These are phyloP conservation scores for Drosophila eohydei DNA, from an alignment of 2,888 invertebrate species.

Conservation along the genomic window DNA sequence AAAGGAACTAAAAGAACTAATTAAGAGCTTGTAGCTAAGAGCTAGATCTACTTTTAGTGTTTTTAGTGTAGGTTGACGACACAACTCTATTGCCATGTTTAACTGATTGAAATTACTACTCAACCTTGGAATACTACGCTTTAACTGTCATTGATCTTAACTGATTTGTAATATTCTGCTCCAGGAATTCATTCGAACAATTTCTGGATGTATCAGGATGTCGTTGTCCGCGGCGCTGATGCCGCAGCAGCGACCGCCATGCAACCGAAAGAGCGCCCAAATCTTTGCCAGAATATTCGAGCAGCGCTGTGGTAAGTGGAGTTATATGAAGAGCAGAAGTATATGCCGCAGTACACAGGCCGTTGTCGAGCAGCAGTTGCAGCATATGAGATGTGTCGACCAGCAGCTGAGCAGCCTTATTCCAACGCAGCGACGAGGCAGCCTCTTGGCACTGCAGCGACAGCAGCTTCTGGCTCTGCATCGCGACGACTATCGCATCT, in stretches of 20 bases:
- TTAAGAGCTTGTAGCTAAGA: neutral
- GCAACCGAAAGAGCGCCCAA: conserved; percentile 22
- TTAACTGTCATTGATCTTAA: conserved; percentile 14
- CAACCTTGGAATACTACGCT: neutral
- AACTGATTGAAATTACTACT: too few species aligned
- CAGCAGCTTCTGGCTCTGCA: conserved; percentile 15
- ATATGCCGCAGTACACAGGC: conserved; percentile 23
- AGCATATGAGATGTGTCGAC: conserved; percentile 31
- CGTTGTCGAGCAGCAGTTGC: conserved; percentile 23
- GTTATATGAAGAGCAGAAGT: conserved; percentile 35
- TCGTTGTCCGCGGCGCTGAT: conserved; percentile 47
- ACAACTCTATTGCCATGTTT: too few species aligned
- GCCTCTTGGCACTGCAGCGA: conserved; percentile 21
- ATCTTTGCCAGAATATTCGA: conserved; percentile 41
- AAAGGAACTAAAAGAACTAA: too few species aligned
- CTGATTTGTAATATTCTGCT: neutral
- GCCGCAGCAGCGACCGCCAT: conserved; percentile 41
- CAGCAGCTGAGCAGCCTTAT: conserved; percentile 10
- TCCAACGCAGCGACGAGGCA: conserved; percentile 20
- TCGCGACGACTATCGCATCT: conserved; percentile 65
- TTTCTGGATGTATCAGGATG: conserved; percentile 38
- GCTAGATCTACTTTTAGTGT: neutral
- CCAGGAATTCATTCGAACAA: conserved; percentile 30
- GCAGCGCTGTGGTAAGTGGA: conserved; percentile 42
- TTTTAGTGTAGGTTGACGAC: too few species aligned